Base-by-base conservation (phyloP, 2,113 vertebrate species). In the Pollachius pollachius region DNA sequence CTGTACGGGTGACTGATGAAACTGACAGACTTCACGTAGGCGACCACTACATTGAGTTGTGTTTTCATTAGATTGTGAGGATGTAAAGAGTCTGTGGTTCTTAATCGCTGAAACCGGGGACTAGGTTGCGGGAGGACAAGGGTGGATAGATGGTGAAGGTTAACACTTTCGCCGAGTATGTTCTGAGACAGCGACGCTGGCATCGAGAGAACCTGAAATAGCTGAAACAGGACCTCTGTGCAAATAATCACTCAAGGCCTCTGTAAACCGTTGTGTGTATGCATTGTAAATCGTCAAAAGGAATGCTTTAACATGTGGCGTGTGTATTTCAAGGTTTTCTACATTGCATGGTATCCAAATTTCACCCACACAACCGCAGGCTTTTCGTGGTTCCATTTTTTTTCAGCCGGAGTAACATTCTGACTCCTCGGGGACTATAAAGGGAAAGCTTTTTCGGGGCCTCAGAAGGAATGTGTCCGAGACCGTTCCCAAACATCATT, bases 321-420 rank as follows among this genome's bases (percentile, higher is more conserved):
- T 84, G 79, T 86, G 85, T 87, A 88, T 89, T 89, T 88, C 89
- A 85, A 84, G 79, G 86, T 84, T 90, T 52, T 88, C 84, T 87
- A 87, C 85, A 70, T 80, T 87, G 87, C 84, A 88, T 64, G 85
- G 74, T 75, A 82, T 88, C 88, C 75, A 79, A 76, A 86, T 83
- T 90, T 85, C 85, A 86, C 84, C 89, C 89, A 89, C 86, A 85
- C 85, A 84, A 88, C 87, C 87, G 67, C 86, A 89, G 85, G 85
- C 79, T 77, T 80, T 81, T 68, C 72, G 76, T 79, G 66, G 79
- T 52, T 82, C 82, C 77, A 86, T 85, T 82, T 59, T 18, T 59
- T 61, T 23, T 61, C 75, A 77, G 86, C 85, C 81, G 79, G 88
- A 87, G 86, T 85, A 83, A 79, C 81, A 67, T 79, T 82, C 74